Evolutionary conservation across 2,888 invertebrate species (phyloP), one percentile per base, ranked within the genome.

Genomic region (Barypeithes pellucidus): DNA sequence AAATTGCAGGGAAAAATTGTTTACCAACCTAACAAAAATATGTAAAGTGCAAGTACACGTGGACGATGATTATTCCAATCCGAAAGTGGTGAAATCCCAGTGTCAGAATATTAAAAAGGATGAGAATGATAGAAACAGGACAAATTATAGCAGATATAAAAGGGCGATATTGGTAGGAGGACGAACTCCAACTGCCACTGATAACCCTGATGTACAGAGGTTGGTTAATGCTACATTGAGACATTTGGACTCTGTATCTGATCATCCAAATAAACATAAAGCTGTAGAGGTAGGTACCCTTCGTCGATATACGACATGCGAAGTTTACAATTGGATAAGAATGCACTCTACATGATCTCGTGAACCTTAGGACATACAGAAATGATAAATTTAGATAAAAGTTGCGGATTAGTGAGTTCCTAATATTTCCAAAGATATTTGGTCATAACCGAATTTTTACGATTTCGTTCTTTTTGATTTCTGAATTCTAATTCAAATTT

Each of bases 51-150:
- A 75, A 61, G 87, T 88, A 73, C 84, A 82, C 61, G 85, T 85
- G 0, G 84, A 87, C 47, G 83, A 86, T 50, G 81, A 86, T 70
- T 82, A 84, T 36, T 81, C 80, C 24, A 80, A 83, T 50, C 88
- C 88, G 0, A 87, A 87, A 79, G 83, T 90, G 14, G 76, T 89
- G 5, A 88, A 86, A 75, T 87, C 87, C 3, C 87, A 88, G 76
- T 90, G 90, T 80, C 86, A 87, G 63, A 84, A 87, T 22, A 86
- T 82, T 24, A 83, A 82, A 69, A 80, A 81, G 43, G 82, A 81
- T 57, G 77, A 79, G 70, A 72, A 79, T 54, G 79, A 81, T 54
- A 77, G 73, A 47, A 81, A 81, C 60, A 71, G 79, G 12, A 81
- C 81, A 1, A 80, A 80, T 70, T 79, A 79, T 63, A 79, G 80